Base-by-base conservation (phyloP, 2,113 vertebrate genomes). In the Oncorhynchus kisutch region DNA sequence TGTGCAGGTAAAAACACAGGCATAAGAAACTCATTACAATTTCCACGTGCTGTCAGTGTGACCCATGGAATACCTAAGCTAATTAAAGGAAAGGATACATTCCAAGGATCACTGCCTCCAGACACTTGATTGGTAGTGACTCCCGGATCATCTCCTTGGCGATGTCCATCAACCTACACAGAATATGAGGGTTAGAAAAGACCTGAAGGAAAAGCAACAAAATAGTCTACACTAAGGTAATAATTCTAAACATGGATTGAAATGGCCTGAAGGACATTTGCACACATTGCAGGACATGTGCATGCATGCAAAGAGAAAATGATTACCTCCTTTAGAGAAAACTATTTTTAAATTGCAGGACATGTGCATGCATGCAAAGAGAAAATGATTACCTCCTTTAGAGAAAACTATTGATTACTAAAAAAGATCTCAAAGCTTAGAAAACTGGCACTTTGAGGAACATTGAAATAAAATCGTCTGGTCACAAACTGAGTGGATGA, bases 131-230 rank as follows among this genome's bases (percentile, higher is more conserved):
- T 90, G 98, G 98, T 92, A 99, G 96, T 88, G 96, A 96, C 92
- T 99, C 98, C 89, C 97, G 94, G 78, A 95, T 99, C 97, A 99
- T 99, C 92, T 99, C 98, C 92, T 98, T 98, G 88, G 97, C 98
- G 80, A 99, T 95, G 92, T 99, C 98, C 96, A 99, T 98, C 88
- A 99, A 94, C 94, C 98, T 99, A 87, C 70, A 77, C 27, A 77
- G 80, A 87, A 72, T 18, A 16, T 11, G 39, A 22, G n/a, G n/a
- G n/a, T 22, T 24, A 62, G n/a, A 62, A 22, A 24, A 62, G 2
- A 62, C 14, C n/a, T 3, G 4, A 54, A 54, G 51, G 4, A 4
- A 51, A 16, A 4, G 39, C 51, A 57, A 57, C 51, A 20, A 18
- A 14, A 20, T 57, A 20, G 54, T 20, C 54, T 7, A 45, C 39